A percentile compares a stretch with the other conserved stretches of the same genome.
These are phyloP conservation scores for Bergia puertoricense DNA, from an alignment of 92 coral and sea anemone genomes.

Conservation along the genomic window DNA sequence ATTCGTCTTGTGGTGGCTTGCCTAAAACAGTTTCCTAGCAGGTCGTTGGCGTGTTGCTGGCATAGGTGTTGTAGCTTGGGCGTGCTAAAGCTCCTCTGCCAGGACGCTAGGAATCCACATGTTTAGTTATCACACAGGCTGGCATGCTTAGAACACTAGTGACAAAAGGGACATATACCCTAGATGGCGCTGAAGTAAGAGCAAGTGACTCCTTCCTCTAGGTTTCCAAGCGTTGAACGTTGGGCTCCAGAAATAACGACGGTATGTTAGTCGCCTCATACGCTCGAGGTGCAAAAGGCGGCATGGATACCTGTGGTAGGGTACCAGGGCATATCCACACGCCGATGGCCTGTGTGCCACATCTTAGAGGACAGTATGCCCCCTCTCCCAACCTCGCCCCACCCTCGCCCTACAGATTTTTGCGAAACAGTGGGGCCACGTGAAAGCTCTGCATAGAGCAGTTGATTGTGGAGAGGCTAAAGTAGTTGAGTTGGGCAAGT, in stretches of 20 bases:
- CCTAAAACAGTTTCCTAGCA: not conserved
- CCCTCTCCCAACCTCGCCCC: no score
- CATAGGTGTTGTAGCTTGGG: not conserved
- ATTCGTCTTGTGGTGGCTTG: not conserved
- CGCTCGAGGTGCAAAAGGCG: not conserved
- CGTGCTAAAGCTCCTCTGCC: conserved; percentile 5
- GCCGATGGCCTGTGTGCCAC: conserved; percentile 14
- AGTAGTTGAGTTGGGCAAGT: no score
- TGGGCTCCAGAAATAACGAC: not conserved
- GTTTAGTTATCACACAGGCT: not conserved
- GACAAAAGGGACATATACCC: not conserved
- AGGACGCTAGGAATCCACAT: not conserved
- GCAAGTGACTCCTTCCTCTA: not conserved
- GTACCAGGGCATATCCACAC: conserved; percentile 15
- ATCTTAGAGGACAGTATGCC: no score
- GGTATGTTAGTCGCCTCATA: not conserved
- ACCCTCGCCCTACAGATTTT: no score
- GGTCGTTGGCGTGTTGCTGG: not conserved
- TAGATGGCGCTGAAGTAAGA: not conserved
- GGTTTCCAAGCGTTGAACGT: not conserved
- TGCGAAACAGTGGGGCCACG: no score
- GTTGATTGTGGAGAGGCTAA: no score
- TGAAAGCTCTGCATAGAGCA: no score
- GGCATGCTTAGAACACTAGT: not conserved
- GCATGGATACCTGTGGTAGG: not conserved